phyloP scores from a whole-genome alignment of 2,113 vertebrate genomes.

The Recurvirostra avosetta region DNA sequence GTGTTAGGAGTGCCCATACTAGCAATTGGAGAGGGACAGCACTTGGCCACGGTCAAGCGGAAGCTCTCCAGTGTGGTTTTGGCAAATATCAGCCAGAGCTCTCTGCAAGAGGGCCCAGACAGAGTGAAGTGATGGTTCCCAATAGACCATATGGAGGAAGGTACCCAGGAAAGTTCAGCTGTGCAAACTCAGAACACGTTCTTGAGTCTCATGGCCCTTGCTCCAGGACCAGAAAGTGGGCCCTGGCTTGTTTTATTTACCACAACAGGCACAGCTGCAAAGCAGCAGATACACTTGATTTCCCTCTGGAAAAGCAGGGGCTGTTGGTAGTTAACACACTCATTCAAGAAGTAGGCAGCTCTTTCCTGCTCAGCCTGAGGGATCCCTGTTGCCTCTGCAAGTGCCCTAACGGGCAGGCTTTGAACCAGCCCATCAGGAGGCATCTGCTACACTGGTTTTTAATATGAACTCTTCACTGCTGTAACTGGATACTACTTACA shows the following conservation, averaged over 20 bases:
- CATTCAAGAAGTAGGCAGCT: background rate
- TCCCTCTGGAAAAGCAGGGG: background rate
- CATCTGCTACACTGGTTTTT: background rate
- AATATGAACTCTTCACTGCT: background rate
- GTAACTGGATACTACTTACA: background rate
- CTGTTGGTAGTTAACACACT: background rate
- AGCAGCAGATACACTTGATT: fast-evolving
- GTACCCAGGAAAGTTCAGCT: background rate
- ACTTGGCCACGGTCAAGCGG: background rate
- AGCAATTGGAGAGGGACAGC: background rate
- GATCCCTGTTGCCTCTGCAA: background rate
- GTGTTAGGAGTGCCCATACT: background rate
- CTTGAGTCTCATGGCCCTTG: background rate
- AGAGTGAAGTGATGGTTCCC: background rate
- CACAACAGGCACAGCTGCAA: background rate
- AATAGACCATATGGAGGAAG: background rate
- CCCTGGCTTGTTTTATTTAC: background rate
- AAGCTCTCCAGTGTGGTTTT: background rate
- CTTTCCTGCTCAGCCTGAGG: background rate
- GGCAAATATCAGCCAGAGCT: background rate
- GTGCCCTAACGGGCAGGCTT: background rate
- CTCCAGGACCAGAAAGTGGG: background rate
- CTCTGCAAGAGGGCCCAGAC: background rate
- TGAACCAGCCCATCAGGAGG: background rate
- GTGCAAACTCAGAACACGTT: background rate